Evolutionary conservation across 2,888 invertebrate species (phyloP).

Genomic region (Thysanoteuthis rhombus): DNA sequence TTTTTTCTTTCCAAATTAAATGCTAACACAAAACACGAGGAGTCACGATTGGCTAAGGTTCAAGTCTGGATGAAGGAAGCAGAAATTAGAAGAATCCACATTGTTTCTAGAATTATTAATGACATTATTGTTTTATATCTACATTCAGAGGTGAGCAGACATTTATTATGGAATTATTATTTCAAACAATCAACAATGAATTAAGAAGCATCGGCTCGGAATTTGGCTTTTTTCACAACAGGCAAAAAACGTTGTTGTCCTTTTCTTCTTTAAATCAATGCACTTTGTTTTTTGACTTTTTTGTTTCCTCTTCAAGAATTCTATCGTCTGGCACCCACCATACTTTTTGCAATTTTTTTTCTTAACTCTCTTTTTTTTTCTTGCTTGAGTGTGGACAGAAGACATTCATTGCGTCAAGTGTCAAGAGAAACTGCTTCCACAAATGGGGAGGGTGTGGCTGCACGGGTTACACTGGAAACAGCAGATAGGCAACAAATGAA

Average conservation of each 20-base stretch:
- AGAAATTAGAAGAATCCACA: neutral
- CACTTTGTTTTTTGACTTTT: neutral
- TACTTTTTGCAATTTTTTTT: neutral
- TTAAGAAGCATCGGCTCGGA: constrained; percentile 1
- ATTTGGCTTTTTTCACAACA: neutral
- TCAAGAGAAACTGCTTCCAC: neutral
- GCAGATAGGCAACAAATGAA: neutral
- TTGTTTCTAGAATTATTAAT: constrained; percentile 21
- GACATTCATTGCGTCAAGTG: neutral
- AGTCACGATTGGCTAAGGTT: neutral
- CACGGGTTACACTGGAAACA: neutral
- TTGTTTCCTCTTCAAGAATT: neutral
- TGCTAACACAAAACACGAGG: neutral
- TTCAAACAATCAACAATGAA: neutral
- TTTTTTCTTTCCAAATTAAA: neutral
- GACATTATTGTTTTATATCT: neutral
- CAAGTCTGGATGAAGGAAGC: neutral
- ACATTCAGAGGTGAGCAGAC: neutral
- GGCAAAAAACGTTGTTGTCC: neutral
- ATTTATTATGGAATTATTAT: neutral
- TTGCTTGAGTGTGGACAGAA: neutral
- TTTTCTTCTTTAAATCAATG: neutral
- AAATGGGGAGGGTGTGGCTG: neutral
- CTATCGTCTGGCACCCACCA: neutral
- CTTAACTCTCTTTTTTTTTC: neutral